phyloP scores from a whole-genome alignment of 2,888 invertebrate genomes.

The Lasioglossum oenotherae region DNA sequence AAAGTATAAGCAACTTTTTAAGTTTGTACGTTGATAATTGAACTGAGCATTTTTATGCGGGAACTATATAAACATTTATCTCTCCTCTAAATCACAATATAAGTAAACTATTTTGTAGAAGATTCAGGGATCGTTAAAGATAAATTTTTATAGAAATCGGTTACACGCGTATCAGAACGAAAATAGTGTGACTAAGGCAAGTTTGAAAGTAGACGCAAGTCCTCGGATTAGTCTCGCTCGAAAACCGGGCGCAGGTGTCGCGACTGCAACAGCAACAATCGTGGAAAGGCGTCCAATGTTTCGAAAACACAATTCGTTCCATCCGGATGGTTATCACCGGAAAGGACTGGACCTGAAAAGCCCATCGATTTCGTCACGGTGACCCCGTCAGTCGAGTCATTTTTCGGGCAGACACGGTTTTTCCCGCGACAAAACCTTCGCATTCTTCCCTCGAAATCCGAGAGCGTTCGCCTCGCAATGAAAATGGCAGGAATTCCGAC shows the following conservation, averaged over 20 bases:
- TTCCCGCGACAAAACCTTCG: slow-evolving; percentile 4
- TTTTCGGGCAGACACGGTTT: slow-evolving; percentile 35
- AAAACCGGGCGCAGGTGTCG: slow-evolving; percentile 63
- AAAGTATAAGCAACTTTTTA: background rate
- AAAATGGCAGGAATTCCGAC: slow-evolving; percentile 1
- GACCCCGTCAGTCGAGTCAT: slow-evolving; percentile 34
- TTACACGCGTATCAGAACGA: background rate
- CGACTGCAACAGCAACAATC: slow-evolving; percentile 55
- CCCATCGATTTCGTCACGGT: slow-evolving; percentile 71
- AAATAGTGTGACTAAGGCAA: background rate
- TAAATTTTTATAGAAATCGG: background rate
- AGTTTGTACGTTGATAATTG: background rate
- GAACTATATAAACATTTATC: background rate
- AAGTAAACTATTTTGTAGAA: background rate
- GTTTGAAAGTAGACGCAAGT: background rate
- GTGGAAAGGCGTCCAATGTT: slow-evolving; percentile 74
- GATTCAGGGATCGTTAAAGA: background rate
- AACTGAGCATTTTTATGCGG: background rate
- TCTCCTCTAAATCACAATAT: background rate
- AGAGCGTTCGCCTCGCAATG: slow-evolving; percentile 16
- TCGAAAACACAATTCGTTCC: slow-evolving; percentile 82
- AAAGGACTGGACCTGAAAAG: slow-evolving; percentile 59
- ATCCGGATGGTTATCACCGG: slow-evolving; percentile 77
- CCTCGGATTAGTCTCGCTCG: slow-evolving; percentile 48
- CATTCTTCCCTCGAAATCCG: slow-evolving; percentile 11